A percentile compares a stretch with the other conserved stretches of the same genome.
These are phyloP conservation scores for Branchellion lobata DNA, from an alignment of 2,888 invertebrate genomes.

Conservation along the genomic window DNA sequence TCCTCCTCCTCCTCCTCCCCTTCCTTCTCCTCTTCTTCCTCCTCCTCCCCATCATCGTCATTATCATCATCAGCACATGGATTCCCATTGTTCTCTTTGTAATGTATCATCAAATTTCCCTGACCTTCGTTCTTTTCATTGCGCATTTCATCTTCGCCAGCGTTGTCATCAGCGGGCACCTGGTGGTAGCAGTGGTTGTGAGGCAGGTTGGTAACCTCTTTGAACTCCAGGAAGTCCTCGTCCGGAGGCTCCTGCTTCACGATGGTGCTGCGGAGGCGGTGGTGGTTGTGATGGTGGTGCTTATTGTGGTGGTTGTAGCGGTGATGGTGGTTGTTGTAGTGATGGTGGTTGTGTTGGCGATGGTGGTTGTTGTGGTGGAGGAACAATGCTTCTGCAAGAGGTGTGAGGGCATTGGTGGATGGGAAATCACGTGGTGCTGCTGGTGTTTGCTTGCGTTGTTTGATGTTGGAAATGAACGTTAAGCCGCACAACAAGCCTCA, in stretches of 20 bases:
- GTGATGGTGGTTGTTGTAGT: too few relatives aligned
- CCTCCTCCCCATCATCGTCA: slow-evolving; percentile 8
- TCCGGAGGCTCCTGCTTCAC: slow-evolving; percentile 35
- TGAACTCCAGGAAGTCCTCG: not conserved
- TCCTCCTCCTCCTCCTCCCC: not conserved
- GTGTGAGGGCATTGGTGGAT: too few relatives aligned
- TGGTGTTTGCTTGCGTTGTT: too few relatives aligned
- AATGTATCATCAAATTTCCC: not conserved
- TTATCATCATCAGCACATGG: not conserved
- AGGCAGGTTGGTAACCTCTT: not conserved
- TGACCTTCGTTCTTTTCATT: not conserved
- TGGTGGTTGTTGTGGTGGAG: too few relatives aligned
- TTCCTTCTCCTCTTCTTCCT: slow-evolving; percentile 14
- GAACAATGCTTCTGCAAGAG: too few relatives aligned
- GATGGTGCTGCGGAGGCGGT: not conserved
- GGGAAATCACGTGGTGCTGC: too few relatives aligned
- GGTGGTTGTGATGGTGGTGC: not conserved
- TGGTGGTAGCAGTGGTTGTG: not conserved
- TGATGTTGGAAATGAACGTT: too few relatives aligned
- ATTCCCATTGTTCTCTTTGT: not conserved
- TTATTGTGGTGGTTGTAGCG: too few relatives aligned
- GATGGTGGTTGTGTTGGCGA: too few relatives aligned
- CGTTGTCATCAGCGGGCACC: not conserved
- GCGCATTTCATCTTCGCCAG: not conserved
- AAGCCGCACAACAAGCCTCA: too few relatives aligned